These are phyloP conservation scores for Drosophila quadrilineata DNA, from an alignment of 1,140 invertebrate genomes.

Conservation along the genomic window DNA sequence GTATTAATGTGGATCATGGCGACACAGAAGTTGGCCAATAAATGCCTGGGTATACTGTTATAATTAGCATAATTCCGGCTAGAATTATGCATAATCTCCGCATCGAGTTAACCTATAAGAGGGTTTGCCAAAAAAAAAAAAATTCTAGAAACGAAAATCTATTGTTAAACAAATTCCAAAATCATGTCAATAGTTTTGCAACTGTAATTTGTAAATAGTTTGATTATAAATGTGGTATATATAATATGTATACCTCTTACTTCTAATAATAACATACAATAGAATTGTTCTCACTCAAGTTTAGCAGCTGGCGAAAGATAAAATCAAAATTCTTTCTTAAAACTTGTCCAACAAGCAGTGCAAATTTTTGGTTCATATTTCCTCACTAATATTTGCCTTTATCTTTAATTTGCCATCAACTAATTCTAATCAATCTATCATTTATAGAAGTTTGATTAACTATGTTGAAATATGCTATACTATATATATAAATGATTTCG, in stretches of 20 bases:
- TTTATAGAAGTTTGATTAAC: background rate
- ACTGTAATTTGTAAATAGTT: background rate
- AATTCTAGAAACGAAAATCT: too few relatives aligned
- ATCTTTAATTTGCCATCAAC: background rate
- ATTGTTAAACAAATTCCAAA: constrained; percentile 21
- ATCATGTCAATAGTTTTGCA: background rate
- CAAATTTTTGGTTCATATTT: constrained; percentile 2
- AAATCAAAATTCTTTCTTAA: constrained; percentile 20
- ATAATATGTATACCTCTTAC: constrained; percentile 6
- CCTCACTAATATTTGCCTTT: constrained; percentile 5
- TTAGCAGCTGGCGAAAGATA: too few relatives aligned
- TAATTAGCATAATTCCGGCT: constrained; percentile 18
- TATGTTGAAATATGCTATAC: background rate
- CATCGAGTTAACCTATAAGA: constrained; percentile 10
- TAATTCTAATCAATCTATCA: constrained; percentile 4
- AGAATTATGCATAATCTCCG: constrained; percentile 8
- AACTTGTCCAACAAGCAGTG: background rate
- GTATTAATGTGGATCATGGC: too few relatives aligned
- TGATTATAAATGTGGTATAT: background rate
- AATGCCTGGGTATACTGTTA: too few relatives aligned
- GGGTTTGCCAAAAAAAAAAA: too few relatives aligned
- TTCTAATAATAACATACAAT: background rate
- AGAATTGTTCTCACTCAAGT: constrained; percentile 4
- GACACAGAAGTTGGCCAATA: too few relatives aligned
- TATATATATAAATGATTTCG: constrained; percentile 1